Percentiles rank a stretch among this genome's conserved stretches.
Evolutionary conservation across 2,113 vertebrate species (phyloP).

Genomic region (Mesitornis unicolor): DNA sequence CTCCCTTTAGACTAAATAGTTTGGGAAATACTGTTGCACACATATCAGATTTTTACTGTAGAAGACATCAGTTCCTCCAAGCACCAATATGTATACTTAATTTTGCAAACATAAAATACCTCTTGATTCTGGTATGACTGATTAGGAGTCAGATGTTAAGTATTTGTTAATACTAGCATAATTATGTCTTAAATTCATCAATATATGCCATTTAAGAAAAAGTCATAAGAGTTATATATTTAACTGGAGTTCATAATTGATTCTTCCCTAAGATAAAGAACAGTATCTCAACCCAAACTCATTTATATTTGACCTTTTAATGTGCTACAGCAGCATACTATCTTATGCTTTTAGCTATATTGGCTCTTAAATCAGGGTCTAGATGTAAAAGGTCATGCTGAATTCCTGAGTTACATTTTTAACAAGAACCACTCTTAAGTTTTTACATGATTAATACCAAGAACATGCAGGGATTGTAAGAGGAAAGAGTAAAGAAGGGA

Average conservation of each 20-base stretch:
- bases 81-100: neutral
- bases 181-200: neutral
- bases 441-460: constrained; percentile 14
- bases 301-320: constrained; percentile 70
- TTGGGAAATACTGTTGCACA: neutral
- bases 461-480: neutral
- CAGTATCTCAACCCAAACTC: constrained; percentile 33
- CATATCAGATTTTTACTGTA: neutral
- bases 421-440: neutral
- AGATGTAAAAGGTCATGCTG: constrained; percentile 57
- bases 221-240: neutral
- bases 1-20: neutral
- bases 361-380: constrained; percentile 65
- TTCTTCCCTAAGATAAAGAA: constrained; percentile 41
- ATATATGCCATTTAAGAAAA: neutral
- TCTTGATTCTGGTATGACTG: neutral
- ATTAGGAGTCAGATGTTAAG: neutral
- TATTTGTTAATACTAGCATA: neutral
- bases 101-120: neutral
- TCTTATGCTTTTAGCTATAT: constrained; percentile 26
- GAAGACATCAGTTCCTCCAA: neutral
- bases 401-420: constrained; percentile 47
- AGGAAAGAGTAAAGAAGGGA: neutral
- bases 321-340: constrained; percentile 43
- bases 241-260: constrained; percentile 13